These are phyloP conservation scores for Perccottus glenii DNA, from an alignment of 2,113 vertebrate species.

Conservation along the genomic window DNA sequence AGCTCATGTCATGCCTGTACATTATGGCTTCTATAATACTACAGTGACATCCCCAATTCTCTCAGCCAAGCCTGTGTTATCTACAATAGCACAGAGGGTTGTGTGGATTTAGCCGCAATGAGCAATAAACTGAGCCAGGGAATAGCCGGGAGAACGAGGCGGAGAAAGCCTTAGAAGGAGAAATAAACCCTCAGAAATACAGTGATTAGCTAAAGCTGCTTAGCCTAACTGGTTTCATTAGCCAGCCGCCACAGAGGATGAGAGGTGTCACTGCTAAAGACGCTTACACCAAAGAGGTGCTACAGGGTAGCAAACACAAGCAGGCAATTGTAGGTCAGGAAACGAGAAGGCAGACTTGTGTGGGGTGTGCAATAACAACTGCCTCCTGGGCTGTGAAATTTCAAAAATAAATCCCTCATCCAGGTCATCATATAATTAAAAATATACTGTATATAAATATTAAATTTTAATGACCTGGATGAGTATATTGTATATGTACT, in stretches of 20 bases:
- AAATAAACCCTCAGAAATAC: constrained; percentile 29
- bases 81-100: constrained; percentile 49
- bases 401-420: not conserved
- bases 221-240: constrained; percentile 57
- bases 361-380: not conserved
- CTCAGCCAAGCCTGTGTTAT: constrained; percentile 52
- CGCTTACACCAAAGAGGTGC: constrained; percentile 21
- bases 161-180: constrained; percentile 4
- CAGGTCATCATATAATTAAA: not conserved
- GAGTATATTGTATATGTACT: too few species aligned
- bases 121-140: constrained; percentile 47
- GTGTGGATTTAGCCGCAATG: constrained; percentile 53
- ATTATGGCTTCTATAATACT: constrained; percentile 40
- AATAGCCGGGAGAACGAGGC: constrained; percentile 6
- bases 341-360: not conserved
- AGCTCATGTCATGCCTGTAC: constrained; percentile 40
- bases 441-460: too few species aligned
- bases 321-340: constrained; percentile 1
- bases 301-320: constrained; percentile 18
- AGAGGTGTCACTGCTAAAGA: constrained; percentile 38
- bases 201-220: constrained; percentile 61
- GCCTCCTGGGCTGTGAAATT: constrained; percentile 5
- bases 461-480: too few species aligned
- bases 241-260: constrained; percentile 31
- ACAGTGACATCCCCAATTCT: constrained; percentile 43